Percentiles rank a stretch among this genome's conserved stretches.
Evolutionary conservation across 2,113 vertebrate genomes (phyloP).

Genomic region (Chinchilla lanigera): DNA sequence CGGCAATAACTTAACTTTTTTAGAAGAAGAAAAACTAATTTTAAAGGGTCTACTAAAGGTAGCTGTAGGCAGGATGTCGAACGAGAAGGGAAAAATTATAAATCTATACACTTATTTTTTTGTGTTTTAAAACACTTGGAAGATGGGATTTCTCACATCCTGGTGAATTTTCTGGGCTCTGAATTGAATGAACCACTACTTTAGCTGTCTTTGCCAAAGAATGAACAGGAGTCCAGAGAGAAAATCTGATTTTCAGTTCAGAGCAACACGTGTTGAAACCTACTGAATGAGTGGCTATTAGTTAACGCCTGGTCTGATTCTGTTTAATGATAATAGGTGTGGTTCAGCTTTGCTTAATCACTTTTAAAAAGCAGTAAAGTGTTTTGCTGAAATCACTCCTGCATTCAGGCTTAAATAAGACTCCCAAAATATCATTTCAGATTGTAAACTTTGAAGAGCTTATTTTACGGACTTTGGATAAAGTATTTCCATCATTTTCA

Average conservation of each 20-base stretch:
- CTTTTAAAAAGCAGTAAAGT: background rate
- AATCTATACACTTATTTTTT: background rate
- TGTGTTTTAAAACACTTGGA: constrained; percentile 41
- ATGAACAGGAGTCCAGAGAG: constrained; percentile 80
- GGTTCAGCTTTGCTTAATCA: constrained; percentile 46
- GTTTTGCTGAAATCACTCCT: constrained; percentile 25
- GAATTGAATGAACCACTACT: constrained; percentile 69
- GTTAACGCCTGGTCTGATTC: background rate
- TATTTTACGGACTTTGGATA: background rate
- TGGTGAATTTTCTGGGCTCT: constrained; percentile 42
- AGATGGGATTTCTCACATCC: constrained; percentile 25
- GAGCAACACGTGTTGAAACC: background rate
- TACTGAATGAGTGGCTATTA: background rate
- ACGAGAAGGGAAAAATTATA: constrained; percentile 21
- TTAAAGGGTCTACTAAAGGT: constrained; percentile 26
- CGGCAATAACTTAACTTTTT: background rate
- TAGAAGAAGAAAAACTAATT: constrained; percentile 7
- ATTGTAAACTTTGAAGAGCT: background rate
- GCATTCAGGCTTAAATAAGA: background rate
- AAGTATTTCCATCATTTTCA: background rate
- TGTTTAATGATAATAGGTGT: constrained; percentile 22
- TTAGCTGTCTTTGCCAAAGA: constrained; percentile 82
- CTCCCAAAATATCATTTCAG: background rate
- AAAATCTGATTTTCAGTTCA: constrained; percentile 81
- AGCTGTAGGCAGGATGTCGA: background rate